phyloP scores from a whole-genome alignment of 2,797 vertebrate species.

The Pogoniulus pusillus region DNA sequence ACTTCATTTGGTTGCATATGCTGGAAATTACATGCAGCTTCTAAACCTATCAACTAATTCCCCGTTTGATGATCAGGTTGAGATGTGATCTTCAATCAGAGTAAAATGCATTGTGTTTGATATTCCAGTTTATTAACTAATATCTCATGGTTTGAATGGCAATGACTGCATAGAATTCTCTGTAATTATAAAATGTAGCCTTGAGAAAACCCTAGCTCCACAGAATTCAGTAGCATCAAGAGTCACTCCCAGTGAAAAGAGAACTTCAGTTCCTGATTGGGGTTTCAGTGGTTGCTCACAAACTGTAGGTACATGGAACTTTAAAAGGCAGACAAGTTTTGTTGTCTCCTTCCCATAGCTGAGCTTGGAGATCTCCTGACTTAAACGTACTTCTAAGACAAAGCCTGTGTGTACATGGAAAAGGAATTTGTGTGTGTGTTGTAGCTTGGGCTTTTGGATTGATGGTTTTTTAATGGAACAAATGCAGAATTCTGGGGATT shows the following conservation, averaged over 20 bases:
- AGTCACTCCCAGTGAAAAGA: background rate
- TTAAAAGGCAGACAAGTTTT: background rate
- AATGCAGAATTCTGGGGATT: background rate
- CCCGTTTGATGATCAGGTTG: background rate
- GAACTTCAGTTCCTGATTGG: background rate
- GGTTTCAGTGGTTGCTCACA: background rate
- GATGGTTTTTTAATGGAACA: background rate
- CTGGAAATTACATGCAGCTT: background rate
- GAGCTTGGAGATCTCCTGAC: background rate
- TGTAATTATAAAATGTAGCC: background rate
- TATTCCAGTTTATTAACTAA: background rate
- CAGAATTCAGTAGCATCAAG: background rate
- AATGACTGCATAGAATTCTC: background rate
- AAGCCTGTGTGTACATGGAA: background rate
- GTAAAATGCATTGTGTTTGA: background rate
- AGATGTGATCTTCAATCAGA: background rate
- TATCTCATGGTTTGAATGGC: background rate
- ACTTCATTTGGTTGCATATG: background rate
- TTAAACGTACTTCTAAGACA: background rate
- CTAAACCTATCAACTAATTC: background rate
- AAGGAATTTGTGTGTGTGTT: background rate
- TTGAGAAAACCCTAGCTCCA: background rate
- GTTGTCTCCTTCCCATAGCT: background rate
- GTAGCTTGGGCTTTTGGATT: background rate
- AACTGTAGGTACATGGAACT: background rate